These are phyloP conservation scores for Glaucomys volans DNA, from an alignment of 2,113 vertebrate species.

Conservation along the genomic window DNA sequence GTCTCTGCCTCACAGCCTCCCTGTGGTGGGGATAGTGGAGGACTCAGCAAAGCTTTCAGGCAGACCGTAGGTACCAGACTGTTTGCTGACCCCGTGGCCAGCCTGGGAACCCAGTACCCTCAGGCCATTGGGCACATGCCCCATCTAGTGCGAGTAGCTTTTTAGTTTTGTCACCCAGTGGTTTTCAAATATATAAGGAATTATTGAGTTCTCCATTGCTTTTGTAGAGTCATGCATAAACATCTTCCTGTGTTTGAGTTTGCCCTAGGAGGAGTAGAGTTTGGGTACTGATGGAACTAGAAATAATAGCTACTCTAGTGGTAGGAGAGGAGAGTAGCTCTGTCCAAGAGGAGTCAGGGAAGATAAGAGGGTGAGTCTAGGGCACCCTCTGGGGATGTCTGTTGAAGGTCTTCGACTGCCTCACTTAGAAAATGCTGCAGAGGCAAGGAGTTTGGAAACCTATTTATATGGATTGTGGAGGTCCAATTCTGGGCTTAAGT, in stretches of 20 bases:
- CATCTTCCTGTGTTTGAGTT: neutral
- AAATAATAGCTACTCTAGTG: neutral
- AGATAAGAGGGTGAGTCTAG: neutral
- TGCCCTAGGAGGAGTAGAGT: neutral
- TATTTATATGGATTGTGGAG: neutral
- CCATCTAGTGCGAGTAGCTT: neutral
- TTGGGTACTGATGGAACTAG: neutral
- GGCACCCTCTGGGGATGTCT: neutral
- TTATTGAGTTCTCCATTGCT: neutral
- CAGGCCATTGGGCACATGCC: neutral
- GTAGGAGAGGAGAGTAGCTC: neutral
- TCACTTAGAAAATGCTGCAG: neutral
- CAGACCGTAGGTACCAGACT: neutral
- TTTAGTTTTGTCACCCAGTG: neutral
- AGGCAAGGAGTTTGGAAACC: constrained; percentile 11
- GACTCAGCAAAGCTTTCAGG: neutral
- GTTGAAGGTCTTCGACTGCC: neutral
- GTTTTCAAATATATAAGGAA: neutral
- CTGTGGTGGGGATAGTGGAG: neutral
- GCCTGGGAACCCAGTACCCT: neutral
- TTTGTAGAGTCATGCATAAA: neutral
- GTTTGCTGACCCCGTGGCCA: neutral
- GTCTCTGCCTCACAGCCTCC: neutral
- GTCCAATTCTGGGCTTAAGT: neutral
- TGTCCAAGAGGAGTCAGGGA: neutral